These are phyloP conservation scores for Porites lutea DNA, from an alignment of 64 coral and sea anemone species.

Conservation along the genomic window DNA sequence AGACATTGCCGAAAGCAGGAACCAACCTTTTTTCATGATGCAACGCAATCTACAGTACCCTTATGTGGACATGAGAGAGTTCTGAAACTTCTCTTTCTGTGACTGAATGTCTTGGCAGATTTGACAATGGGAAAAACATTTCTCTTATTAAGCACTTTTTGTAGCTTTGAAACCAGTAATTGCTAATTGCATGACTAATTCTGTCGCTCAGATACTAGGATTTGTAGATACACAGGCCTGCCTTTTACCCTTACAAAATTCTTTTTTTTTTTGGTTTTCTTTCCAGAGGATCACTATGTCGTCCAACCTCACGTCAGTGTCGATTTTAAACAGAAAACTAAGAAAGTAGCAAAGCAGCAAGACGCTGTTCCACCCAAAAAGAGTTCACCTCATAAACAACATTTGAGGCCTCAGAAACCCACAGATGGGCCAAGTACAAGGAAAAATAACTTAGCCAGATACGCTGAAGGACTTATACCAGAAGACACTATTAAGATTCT, in stretches of 20 bases:
- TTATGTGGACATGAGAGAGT: too few relatives aligned
- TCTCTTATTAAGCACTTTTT: too few relatives aligned
- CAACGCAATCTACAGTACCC: too few relatives aligned
- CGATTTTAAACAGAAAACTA: not conserved
- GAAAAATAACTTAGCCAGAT: slow-evolving; percentile 17
- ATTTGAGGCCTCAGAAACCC: not conserved
- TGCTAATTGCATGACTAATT: too few relatives aligned
- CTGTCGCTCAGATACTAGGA: too few relatives aligned
- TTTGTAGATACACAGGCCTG: not conserved
- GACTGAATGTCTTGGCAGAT: too few relatives aligned
- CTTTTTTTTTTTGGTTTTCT: not conserved
- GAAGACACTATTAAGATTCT: slow-evolving; percentile 71
- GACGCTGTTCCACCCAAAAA: not conserved
- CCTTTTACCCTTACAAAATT: not conserved
- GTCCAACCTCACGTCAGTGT: not conserved
- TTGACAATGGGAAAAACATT: too few relatives aligned
- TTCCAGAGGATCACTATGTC: slow-evolving; percentile 4
- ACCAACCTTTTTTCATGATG: too few relatives aligned
- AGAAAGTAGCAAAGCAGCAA: not conserved
- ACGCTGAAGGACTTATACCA: slow-evolving; percentile 72
- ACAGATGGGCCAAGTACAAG: not conserved
- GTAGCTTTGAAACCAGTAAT: too few relatives aligned
- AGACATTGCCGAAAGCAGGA: too few relatives aligned
- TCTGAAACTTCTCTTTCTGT: too few relatives aligned
- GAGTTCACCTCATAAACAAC: not conserved